Base-by-base conservation (phyloP, 2,113 vertebrate species). In the Leucosticte australis region DNA sequence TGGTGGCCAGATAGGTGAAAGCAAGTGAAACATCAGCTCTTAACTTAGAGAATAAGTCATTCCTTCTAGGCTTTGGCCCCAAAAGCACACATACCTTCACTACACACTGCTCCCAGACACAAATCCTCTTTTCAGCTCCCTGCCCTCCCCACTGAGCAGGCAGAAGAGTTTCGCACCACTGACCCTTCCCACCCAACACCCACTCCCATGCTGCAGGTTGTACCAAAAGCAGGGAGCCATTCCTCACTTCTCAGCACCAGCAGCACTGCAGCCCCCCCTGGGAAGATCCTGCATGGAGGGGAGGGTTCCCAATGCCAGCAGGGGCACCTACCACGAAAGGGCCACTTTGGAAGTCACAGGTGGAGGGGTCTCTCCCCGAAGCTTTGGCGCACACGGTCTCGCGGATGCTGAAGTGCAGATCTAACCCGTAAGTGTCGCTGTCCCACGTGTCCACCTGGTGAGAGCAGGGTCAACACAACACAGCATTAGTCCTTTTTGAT, bases 351-450 rank as follows among this genome's bases (percentile, higher is more conserved):
- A 98, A 98, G 83, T 26, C 52, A 7, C 98, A 98, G 0, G 80
- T 67, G 26, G 28, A 65, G 0, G 96, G 94, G 16, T 98, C 95
- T 74, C 80, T 92, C 11, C 90, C 92, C 0, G 96, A 97, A 7
- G 78, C 84, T 49, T 89, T 97, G 2, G 42, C 7, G 80, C 98
- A 98, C 2, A 68, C 75, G 0, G 97, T 98, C 78, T 98, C 97
- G 17, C 88, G 95, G 35, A 98, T 49, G 41, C 47, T 94, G 87
- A 98, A 97, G 18, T 88, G 90, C 23, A 98, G 64, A 15, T 94
- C 90, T 55, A 98, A 79, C 22, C n/a, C 73, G 1, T 96, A 59
- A 20, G 28, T 19, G 8, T 95, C 31, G 0, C 92, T 88, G 19
- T 89, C 75, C 94, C 97, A 71, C 74, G 76, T 49, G 4, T 95